Conservation (phyloP, 2,113 vertebrate genomes). For the Hemiprocne comata region DNA sequence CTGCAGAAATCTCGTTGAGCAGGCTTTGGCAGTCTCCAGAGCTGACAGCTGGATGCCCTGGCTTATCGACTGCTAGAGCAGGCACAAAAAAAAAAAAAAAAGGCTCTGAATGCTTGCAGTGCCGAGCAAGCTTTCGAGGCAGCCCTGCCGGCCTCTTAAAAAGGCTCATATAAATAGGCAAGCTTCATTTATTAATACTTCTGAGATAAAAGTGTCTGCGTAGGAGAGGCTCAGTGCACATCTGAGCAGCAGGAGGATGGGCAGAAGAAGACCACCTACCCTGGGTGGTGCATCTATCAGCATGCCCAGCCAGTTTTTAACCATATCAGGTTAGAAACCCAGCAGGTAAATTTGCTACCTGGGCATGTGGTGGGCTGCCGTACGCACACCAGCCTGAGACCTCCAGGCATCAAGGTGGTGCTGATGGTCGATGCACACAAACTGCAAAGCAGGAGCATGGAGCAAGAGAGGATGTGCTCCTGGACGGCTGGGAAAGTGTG, state of each 20-base stretch:
- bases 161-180: conserved; percentile 38
- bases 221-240: neutral
- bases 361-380: neutral
- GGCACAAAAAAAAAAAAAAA: neutral
- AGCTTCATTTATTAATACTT: conserved; percentile 46
- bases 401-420: neutral
- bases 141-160: neutral
- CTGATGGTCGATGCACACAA: rapidly evolving
- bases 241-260: neutral
- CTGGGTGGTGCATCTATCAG: neutral
- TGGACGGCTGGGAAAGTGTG: neutral
- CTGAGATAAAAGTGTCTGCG: conserved; percentile 1
- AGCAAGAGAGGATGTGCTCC: rapidly evolving
- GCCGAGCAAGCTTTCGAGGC: conserved; percentile 14
- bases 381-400: neutral
- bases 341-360: neutral
- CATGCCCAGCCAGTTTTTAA: neutral
- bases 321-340: neutral
- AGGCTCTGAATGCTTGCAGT: conserved; percentile 18
- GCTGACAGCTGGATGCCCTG: conserved; percentile 62
- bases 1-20: conserved; percentile 34
- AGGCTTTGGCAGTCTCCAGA: conserved; percentile 42
- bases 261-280: neutral
- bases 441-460: neutral
- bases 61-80: conserved; percentile 48